Base-by-base conservation (phyloP, 2,797 vertebrate genomes). In the Spinus olivaceus region DNA sequence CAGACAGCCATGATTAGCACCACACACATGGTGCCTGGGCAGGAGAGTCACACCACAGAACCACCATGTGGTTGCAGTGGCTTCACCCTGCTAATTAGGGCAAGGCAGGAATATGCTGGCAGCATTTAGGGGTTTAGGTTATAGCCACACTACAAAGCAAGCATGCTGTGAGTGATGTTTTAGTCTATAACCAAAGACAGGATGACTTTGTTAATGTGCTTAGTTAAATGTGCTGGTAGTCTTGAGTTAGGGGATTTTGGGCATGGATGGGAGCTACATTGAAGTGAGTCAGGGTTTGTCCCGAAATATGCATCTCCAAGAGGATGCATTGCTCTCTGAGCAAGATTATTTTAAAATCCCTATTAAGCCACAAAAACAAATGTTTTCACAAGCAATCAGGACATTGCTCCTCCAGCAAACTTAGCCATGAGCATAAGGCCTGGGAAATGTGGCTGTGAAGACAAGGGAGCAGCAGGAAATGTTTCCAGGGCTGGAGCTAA, bases 61-160 rank as follows among this genome's bases (percentile, higher is more conserved):
- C 86, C 1, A 0, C 37, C 0, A 0, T 44, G 54, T 39, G 89
- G 84, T 80, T 82, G 74, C 64, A 70, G 49, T 49, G 60, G 91
- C 81, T 85, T 87, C 86, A 85, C 21, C 64, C 86, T 1, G 5
- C 71, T 89, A 81, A 94, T 88, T 91, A 56, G 2, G 6, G 47
- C 33, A 47, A 93, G 66, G 67, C 71, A 86, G 70, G 64, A 96
- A 63, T 63, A 41, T 32, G 27, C 35, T 85, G 86, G 86, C 72
- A 87, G 88, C 44, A 8, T 76, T 91, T 88, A 81, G 56, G 42
- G 60, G 57, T 61, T 96, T 93, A 84, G 54, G 78, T 84, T 96
- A 57, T 56, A 94, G 32, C 59, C 83, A 94, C 73, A n/a, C 54
- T 84, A 33, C 83, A 88, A 70, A 96, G 86, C 69, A 95, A 92